These are phyloP conservation scores for Condylostylus longicornis DNA, from an alignment of 1,140 invertebrate genomes.

Conservation along the genomic window DNA sequence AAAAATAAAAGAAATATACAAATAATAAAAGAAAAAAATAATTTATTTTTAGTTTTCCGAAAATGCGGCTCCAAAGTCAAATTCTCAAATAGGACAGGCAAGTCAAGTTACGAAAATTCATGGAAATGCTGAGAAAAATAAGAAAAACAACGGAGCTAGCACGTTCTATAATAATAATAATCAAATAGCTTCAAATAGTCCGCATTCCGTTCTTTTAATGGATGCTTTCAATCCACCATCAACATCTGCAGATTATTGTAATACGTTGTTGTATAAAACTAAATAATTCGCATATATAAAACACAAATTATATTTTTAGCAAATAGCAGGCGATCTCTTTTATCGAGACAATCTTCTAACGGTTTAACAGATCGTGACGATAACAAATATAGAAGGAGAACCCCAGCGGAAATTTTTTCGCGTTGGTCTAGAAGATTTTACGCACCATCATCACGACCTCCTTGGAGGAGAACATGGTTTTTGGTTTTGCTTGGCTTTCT, in stretches of 20 bases:
- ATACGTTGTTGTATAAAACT: not conserved
- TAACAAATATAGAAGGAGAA: constrained; percentile 29
- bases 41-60: constrained; percentile 15
- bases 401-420: constrained; percentile 28
- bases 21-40: not conserved
- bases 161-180: constrained; percentile 7
- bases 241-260: constrained; percentile 12
- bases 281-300: not conserved
- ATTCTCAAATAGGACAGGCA: constrained; percentile 7
- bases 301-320: constrained; percentile 8
- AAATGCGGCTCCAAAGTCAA: constrained; percentile 15
- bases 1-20: not conserved
- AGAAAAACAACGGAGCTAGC: constrained; percentile 18
- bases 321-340: constrained; percentile 22
- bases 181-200: constrained; percentile 15
- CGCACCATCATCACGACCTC: constrained; percentile 28
- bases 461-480: constrained; percentile 30
- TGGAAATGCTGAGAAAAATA: constrained; percentile 16
- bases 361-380: constrained; percentile 29
- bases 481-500: constrained; percentile 23
- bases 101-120: constrained; percentile 30
- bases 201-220: constrained; percentile 31
- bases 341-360: constrained; percentile 27
- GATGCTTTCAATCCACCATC: constrained; percentile 29
- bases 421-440: constrained; percentile 31